Evolutionary conservation across 1,140 invertebrate genomes (phyloP), one percentile per base, ranked within the genome.

Genomic region (Drosophila ogumai): DNA sequence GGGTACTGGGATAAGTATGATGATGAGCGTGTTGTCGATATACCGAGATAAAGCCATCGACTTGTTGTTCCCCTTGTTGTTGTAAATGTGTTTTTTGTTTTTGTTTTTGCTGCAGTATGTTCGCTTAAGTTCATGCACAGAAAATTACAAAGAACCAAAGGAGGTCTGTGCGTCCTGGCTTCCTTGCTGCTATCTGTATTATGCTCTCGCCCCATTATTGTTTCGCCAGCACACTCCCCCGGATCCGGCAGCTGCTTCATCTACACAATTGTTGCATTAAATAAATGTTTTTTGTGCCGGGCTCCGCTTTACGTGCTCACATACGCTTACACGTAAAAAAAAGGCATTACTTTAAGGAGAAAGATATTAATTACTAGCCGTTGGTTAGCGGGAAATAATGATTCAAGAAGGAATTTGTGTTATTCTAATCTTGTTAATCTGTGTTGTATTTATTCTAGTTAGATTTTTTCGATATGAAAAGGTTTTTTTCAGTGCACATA

Each of bases 191-290:
- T 67, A 55, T 60, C 64, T 71, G 74, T 59, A 56, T 61, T 69
- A 57, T 78, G 57, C 50, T 69, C 49, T 78, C 76, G 65, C 50
- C 63, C 55, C 56, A 43, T 49, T 72, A 72, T 72, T 77, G 74
- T 77, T 77, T 68, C 40, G 66, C 58, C 57, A 40, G 67, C 56
- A 19, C 43, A 61, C 32, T 52, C 32, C 64, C 36, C 59, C 19
- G 40, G 46, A 73, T 56, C 75, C 58, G 44, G 63, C 80, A 77
- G 58, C 76, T 88, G 82, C 76, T 78, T 71, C 75, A 84, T 79
- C 85, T 73, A 80, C 76, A 84, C 80, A 87, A 87, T 87, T 84
- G 80, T 88, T 80, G 85, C 84, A 88, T 87, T 88, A 84, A 80
- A 84, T 71, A 87, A 87, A 84, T 82, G 82, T 77, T 80, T 82